These are phyloP conservation scores for Pelagia noctiluca DNA, from an alignment of 30 jellyfish, hydroid and myxozoan species.

Conservation along the genomic window DNA sequence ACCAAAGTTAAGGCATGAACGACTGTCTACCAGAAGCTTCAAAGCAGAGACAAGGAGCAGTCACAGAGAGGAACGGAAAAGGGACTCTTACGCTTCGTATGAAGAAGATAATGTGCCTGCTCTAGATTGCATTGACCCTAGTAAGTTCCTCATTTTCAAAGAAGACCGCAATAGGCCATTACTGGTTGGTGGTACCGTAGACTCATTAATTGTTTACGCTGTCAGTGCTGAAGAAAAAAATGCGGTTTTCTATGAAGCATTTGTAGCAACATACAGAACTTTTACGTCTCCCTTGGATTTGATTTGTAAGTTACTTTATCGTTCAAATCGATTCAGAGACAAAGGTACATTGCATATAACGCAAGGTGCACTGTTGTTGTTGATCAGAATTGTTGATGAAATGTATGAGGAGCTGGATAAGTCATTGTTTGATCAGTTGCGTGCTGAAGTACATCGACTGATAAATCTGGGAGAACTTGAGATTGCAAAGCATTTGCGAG, in stretches of 20 bases:
- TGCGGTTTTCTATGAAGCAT: conserved; percentile 85
- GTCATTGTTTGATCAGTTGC: conserved; percentile 92
- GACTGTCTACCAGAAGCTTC: conserved; percentile 57
- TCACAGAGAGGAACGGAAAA: conserved; percentile 48
- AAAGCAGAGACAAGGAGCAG: conserved; percentile 53
- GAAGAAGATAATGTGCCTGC: conserved; percentile 98
- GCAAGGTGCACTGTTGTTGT: conserved; percentile 79
- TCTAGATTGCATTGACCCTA: conserved; percentile 86
- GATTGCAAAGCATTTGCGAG: conserved; percentile 86
- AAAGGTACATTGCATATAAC: conserved; percentile 76
- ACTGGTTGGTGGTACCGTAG: conserved; percentile 96
- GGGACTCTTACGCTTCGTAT: conserved; percentile 87
- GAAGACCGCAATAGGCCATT: conserved; percentile 91
- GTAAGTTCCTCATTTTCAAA: conserved; percentile 76
- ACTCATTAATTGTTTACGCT: conserved; percentile 90
- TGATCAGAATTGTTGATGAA: conserved; percentile 89
- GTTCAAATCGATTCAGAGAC: conserved; percentile 92
- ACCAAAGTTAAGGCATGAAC: conserved; percentile 59
- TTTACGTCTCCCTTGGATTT: conserved; percentile 89
- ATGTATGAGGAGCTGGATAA: conserved; percentile 97
- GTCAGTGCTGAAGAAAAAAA: conserved; percentile 70
- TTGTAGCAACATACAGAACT: conserved; percentile 94
- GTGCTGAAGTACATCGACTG: conserved; percentile 94
- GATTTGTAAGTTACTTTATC: conserved; percentile 89
- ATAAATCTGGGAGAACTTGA: conserved; percentile 88